A percentile compares a stretch with the other conserved stretches of the same genome.
phyloP scores from a whole-genome alignment of 2,113 vertebrate genomes.

The Malurus elegans region DNA sequence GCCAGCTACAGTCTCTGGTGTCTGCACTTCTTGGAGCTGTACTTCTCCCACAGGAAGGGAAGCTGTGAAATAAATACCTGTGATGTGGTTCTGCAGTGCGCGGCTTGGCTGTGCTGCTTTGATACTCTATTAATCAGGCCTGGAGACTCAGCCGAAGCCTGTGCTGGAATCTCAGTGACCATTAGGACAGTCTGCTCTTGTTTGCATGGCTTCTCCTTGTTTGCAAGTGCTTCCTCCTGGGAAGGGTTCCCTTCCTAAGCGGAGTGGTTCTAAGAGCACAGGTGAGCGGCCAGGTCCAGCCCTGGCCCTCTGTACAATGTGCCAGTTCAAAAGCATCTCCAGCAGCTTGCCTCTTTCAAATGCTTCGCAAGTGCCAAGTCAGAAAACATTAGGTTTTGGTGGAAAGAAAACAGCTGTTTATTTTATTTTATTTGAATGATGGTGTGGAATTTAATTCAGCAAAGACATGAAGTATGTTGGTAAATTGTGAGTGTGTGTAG shows the following conservation, averaged over 20 bases:
- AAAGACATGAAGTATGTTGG: slow-evolving; percentile 35
- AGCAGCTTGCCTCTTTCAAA: background rate
- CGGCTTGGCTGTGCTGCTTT: background rate
- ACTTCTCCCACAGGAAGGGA: background rate
- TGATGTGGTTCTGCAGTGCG: background rate
- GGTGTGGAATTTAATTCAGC: slow-evolving; percentile 33
- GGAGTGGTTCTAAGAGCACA: background rate
- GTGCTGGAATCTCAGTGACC: background rate
- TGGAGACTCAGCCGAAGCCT: rapidly evolving
- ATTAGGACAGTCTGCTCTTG: background rate
- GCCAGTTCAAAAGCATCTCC: background rate
- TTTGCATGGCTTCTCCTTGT: too few relatives aligned
- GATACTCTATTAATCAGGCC: background rate
- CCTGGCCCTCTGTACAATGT: background rate
- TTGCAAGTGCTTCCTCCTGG: background rate
- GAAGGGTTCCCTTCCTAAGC: background rate
- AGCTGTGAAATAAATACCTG: background rate
- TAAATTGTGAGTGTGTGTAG: slow-evolving; percentile 54
- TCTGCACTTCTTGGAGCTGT: background rate
- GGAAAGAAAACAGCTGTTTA: slow-evolving; percentile 42
- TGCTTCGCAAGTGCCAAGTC: background rate
- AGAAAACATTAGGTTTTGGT: background rate
- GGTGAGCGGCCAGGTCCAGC: background rate
- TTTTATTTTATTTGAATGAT: slow-evolving; percentile 56
- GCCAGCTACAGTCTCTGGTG: background rate